Evolutionary conservation across 2,113 vertebrate species (phyloP), one percentile per base, ranked within the genome.

Genomic region (Orientallactaga bullata): DNA sequence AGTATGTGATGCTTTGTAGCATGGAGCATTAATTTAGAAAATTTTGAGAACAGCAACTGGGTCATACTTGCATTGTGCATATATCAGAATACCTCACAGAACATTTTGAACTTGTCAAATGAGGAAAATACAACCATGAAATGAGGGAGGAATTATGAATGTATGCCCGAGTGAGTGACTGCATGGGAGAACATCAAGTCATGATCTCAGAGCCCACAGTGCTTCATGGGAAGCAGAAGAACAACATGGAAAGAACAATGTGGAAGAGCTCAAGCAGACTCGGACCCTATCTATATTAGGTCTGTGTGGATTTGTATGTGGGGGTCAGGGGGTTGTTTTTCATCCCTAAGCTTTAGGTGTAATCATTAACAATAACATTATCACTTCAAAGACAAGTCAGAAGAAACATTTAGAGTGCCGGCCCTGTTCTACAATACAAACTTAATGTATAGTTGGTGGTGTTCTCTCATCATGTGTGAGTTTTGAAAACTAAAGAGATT

Each of bases 371-470:
- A 39, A 51, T 28, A 61, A 32, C 13, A 71, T 3, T 13, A 17
- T 15, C 15, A 32, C 58, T 63, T 15, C 55, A 28, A 74, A 37
- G 51, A 12, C 5, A 39, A 24, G 9, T 77, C 58, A 28, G 28
- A 16, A 83, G 58, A 68, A 37, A 63, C 13, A 37, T 3, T 28
- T 1, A 26, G 51, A 28, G 35, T 28, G 30, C 1, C 69, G 60
- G 37, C 1, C 13, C 30, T 0, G 2, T 15, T 30, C 23, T 20
- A 23, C 23, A 24, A 24, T 26, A n/a, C 12, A 5, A 55, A 39
- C 11, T 39, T 55, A 26, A 17, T 1, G 21, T 2, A 1, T 1
- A 1, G 11, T 20, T 32, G 15, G 21, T 28, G 12, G 9, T 3
- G 8, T 11, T 7, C 8, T 3, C 16, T 23, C 24, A 17, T 3